phyloP scores from a whole-genome alignment of 2,888 invertebrate genomes.

The Protophormia terraenovae region DNA sequence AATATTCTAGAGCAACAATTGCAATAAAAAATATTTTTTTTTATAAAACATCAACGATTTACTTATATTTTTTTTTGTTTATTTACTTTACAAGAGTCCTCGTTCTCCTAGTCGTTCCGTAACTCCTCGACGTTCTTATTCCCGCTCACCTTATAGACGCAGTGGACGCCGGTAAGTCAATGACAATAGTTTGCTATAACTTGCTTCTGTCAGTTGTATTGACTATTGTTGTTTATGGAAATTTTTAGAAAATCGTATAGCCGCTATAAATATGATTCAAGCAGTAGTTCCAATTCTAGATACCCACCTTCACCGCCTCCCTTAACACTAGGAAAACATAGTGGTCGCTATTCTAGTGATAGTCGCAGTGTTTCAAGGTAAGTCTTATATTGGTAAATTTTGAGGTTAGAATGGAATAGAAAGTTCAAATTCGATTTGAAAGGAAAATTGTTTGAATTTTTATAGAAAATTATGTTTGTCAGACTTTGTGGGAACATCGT shows the following conservation, averaged over 20 bases:
- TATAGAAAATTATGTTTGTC: neutral
- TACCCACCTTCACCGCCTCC: conserved; percentile 70
- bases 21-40: no score
- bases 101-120: conserved; percentile 67
- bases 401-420: conserved; percentile 44
- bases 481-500: no score
- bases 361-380: conserved; percentile 69
- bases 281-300: conserved; percentile 67
- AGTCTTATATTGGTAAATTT: neutral
- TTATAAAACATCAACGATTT: no score
- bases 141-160: conserved; percentile 65
- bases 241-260: conserved; percentile 65
- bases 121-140: conserved; percentile 66
- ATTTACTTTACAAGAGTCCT: conserved; percentile 57
- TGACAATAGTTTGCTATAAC: neutral
- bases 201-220: neutral
- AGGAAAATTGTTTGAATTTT: neutral
- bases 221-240: neutral
- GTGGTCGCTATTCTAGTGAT: conserved; percentile 56
- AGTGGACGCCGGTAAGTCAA: conserved; percentile 66
- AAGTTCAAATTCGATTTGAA: neutral
- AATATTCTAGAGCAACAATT: no score
- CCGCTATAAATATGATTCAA: conserved; percentile 70
- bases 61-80: neutral
- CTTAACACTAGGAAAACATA: conserved; percentile 60